Conservation (phyloP, 23 tunicate genomes). For the Halocynthia roretzi region DNA sequence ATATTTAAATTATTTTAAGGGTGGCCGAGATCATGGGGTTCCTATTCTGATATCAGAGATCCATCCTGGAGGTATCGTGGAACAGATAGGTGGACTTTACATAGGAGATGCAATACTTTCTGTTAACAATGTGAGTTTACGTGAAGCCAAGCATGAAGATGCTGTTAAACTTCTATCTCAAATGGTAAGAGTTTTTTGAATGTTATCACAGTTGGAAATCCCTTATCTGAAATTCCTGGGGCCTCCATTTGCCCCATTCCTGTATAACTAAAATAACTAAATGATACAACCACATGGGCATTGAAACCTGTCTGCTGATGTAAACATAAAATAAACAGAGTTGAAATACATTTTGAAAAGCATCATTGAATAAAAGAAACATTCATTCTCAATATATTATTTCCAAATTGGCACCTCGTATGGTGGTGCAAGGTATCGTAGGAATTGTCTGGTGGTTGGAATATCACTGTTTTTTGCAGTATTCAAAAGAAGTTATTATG, state of each 20-base stretch:
- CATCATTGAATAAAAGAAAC: neutral
- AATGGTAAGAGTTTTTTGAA: constrained; percentile 27
- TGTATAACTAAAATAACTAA: no score
- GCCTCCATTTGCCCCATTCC: no score
- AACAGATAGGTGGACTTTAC: constrained; percentile 57
- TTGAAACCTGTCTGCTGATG: no score
- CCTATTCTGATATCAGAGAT: constrained; percentile 94
- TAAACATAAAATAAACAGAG: no score
- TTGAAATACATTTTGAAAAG: neutral
- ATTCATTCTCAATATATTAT: neutral
- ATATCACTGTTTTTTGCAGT: neutral
- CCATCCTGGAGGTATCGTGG: constrained; percentile 62
- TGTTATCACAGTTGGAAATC: neutral
- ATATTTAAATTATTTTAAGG: constrained; percentile 30
- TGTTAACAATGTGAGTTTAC: constrained; percentile 71
- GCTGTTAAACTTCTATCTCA: constrained; percentile 78
- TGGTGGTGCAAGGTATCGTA: no score
- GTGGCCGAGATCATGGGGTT: constrained; percentile 91
- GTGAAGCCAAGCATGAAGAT: constrained; percentile 67
- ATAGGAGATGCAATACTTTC: constrained; percentile 94
- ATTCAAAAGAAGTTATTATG: neutral
- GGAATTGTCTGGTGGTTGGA: neutral
- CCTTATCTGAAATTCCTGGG: neutral
- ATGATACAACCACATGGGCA: no score
- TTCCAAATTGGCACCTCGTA: no score